Base-by-base conservation (phyloP, 2,888 invertebrate species). In the Dicranocentrus wangi region DNA sequence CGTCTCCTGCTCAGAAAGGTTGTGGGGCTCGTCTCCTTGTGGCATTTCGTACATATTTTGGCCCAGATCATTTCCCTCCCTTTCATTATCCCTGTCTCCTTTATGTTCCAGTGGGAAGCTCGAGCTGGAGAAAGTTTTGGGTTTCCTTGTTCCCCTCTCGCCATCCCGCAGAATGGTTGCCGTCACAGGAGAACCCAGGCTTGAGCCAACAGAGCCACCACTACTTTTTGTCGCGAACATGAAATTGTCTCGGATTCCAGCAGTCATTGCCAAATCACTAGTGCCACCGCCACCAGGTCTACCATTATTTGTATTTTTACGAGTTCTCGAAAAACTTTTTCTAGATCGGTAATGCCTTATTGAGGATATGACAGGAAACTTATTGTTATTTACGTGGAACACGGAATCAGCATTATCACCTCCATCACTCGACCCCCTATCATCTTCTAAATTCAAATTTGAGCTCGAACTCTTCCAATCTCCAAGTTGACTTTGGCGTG, bases 331-430 rank as follows among this genome's bases (percentile, higher is more conserved):
- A 53, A 87, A 87, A 82, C 82, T 87, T 85, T 86, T 87, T 42
- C 87, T 76, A 27, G 86, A 86, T 66, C 84, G 84, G 82, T 84
- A 83, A 76, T 86, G 86, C 65, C 86, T 78, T 77, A 86, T 86
- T 55, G 84, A 86, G 42, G 85, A 84, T 70, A 86, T 86, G 73
- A 85, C 79, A 21, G 85, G 85, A 21, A 82, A 69, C 81, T 83
- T 81, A 81, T 76, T 80, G 63, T 73, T 81, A 71, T 81, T 75
- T 76, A 81, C 81, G 60, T 76, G 75, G 71, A 76, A 81, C 76
- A 71, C 71, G 23, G 39, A 61, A 23, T 28, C 55, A 23, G 8
- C 68, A 66, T 17, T 17, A 39, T 47, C 25, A 32, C 60, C 71
- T 70, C 23, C 23, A 39, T 47, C 25, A 32, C 60, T 75, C 65